Evolutionary conservation across 2,113 vertebrate genomes (phyloP), one percentile per base, ranked within the genome.

Genomic region (Hylia prasina): DNA sequence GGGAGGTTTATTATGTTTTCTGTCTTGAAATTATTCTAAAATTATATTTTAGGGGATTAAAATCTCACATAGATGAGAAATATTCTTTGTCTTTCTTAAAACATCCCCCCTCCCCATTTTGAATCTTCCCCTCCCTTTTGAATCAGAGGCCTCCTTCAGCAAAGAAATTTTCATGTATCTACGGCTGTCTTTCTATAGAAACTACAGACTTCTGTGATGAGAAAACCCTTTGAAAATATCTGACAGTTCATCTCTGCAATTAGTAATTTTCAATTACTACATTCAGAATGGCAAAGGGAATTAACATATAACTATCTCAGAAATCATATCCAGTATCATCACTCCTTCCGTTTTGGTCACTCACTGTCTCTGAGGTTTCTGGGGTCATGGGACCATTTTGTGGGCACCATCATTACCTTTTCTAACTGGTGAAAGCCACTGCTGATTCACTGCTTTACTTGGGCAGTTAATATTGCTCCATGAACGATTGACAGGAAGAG

Each of bases 221-320:
- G 72, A 96, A 96, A 78, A 13, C 3, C 23, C 47, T 82, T 89
- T 77, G 66, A 93, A 96, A 93, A 51, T 84, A 80, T 58, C 82
- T 82, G 82, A 75, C 68, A 82, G 45, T 95, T 95, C 58, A 85
- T 85, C 78, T 96, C 89, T 85, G 87, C 88, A 95, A 92, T 93
- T 92, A 91, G 79, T 77, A 84, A 92, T 94, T 94, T 96, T 96
- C 93, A 87, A 53, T 93, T 94, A 86, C 65, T 86, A 28, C 58
- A n/a, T 64, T 86, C 86, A 84, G 53, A 85, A 89, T 88, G 73
- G 80, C 37, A 86, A 78, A 25, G 20, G 66, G 18, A 47, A 88
- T 89, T 94, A 93, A 70, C 28, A 86, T 68, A 20, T 15, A 87
- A 47, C 76, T 87, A 44, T 57, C 86, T 82, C 54, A 79, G 65